Evolutionary conservation across 2,113 vertebrate species (phyloP).

Genomic region (Platycercus adscitus): DNA sequence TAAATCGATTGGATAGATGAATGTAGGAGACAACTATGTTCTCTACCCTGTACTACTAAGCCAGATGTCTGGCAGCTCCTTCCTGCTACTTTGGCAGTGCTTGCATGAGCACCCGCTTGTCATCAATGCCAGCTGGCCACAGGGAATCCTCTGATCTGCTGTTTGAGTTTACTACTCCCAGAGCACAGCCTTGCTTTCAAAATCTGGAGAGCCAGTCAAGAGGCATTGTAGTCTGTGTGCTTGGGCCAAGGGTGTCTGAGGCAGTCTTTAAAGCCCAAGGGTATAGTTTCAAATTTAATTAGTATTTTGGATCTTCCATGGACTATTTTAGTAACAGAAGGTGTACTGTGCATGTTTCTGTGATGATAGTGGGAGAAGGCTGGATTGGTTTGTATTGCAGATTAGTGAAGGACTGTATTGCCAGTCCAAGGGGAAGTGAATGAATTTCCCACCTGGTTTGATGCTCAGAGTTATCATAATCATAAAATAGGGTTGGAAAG

Average conservation of each 20-base stretch:
- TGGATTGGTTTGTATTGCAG: neutral
- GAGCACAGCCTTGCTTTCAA: neutral
- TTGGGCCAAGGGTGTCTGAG: neutral
- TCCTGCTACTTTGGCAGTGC: neutral
- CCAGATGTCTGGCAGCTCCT: neutral
- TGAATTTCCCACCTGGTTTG: neutral
- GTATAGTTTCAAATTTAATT: neutral
- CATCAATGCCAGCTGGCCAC: neutral
- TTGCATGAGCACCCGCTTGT: neutral
- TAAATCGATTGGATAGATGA: neutral
- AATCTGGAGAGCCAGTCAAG: neutral
- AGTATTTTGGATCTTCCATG: neutral
- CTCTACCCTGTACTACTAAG: neutral
- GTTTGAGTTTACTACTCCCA: neutral
- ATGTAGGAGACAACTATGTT: neutral
- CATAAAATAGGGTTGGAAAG: neutral
- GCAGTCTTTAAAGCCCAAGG: neutral
- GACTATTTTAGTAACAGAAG: neutral
- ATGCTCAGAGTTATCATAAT: neutral
- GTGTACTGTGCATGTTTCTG: neutral
- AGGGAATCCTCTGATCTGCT: neutral
- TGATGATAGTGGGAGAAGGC: neutral
- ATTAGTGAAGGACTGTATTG: neutral
- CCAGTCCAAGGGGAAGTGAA: neutral
- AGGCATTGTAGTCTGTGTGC: neutral